Evolutionary conservation across 1,140 invertebrate species (phyloP).

Genomic region (Drosophila biarmipes): DNA sequence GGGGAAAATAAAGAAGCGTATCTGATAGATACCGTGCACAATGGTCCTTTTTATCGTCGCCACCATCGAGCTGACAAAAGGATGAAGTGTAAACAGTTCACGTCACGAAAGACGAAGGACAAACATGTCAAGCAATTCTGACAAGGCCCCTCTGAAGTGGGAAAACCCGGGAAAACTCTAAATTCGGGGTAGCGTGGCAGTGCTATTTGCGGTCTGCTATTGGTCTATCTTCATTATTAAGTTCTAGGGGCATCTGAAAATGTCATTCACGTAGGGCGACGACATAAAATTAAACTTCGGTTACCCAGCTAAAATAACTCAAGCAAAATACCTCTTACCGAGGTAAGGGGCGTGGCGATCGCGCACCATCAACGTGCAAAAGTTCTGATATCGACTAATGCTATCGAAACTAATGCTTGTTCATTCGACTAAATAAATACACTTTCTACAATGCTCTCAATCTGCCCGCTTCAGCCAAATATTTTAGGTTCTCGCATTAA

Average conservation of each 20-base stretch:
- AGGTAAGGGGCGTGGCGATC: too few species aligned
- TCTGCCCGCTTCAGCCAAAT: too few species aligned
- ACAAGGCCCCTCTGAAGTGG: constrained; percentile 70
- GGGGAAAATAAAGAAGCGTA: constrained; percentile 35
- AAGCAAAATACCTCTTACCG: too few species aligned
- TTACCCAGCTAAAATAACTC: too few species aligned
- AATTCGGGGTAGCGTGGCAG: constrained; percentile 4
- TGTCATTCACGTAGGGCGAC: neutral
- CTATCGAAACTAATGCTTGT: too few species aligned
- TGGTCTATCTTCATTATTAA: constrained; percentile 49
- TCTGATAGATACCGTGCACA: constrained; percentile 58
- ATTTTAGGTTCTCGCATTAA: too few species aligned
- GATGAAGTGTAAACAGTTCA: constrained; percentile 75
- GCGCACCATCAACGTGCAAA: too few species aligned
- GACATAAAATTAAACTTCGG: too few species aligned
- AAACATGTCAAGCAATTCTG: constrained; percentile 78
- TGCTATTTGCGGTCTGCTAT: constrained; percentile 43
- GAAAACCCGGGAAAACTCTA: constrained; percentile 4
- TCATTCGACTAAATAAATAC: too few species aligned
- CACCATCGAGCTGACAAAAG: constrained; percentile 69
- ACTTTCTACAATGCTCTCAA: too few species aligned
- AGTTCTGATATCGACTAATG: too few species aligned
- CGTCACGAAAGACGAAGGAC: constrained; percentile 30
- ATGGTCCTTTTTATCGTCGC: constrained; percentile 56
- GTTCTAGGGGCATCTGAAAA: constrained; percentile 15